Base-by-base conservation (phyloP, 2,113 vertebrate species). In the Sterrhoptilus dennistouni region DNA sequence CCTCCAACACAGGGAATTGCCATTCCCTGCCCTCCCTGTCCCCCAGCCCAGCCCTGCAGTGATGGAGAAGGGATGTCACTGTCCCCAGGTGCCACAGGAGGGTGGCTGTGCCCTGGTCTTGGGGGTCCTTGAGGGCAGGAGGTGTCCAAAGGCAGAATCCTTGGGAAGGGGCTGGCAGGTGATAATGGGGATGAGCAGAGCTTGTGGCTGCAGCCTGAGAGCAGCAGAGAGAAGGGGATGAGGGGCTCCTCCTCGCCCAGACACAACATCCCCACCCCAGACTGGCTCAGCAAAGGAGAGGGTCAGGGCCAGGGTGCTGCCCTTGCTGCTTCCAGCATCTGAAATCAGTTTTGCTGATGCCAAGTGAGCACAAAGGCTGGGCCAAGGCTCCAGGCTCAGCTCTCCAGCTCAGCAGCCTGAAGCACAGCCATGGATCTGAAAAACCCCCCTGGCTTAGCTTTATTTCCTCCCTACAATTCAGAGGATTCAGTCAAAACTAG, bases 1-100 rank as follows among this genome's bases (percentile, higher is more conserved):
- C 64, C 60, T 60, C 49, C 9, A 5, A 33, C 25, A 5, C 16
- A 12, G 35, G 35, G 29, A 40, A 54, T 12, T 2, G 4, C 42
- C 83, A 7, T 29, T 50, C 52, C 12, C 47, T 63, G 52, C 33
- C n/a, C 23, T 31, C 33, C 36, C 25, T 1, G 5, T 57, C 22
- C 25, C 45, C 42, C 38, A 40, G 53, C 40, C 31, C 74, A 23
- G 22, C 15, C 36, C 63, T 38, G 61, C 29, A 16, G 71, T 0
- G 23, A 18, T 16, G 66, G 31, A 54, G 72, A n/a, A 57, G 78
- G 44, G 38, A 14, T 8, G 20, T 29, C 20, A 2, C 25, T 0
- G 8, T 56, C 65, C 27, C 25, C 1, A 0, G 44, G 54, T 14
- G 28, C 17, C 4, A 1, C 3, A 1, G 8, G 44, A 53, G 45